Evolutionary conservation across 2,113 vertebrate species (phyloP), one percentile per base, ranked within the genome.

Genomic region (Panthera tigris): DNA sequence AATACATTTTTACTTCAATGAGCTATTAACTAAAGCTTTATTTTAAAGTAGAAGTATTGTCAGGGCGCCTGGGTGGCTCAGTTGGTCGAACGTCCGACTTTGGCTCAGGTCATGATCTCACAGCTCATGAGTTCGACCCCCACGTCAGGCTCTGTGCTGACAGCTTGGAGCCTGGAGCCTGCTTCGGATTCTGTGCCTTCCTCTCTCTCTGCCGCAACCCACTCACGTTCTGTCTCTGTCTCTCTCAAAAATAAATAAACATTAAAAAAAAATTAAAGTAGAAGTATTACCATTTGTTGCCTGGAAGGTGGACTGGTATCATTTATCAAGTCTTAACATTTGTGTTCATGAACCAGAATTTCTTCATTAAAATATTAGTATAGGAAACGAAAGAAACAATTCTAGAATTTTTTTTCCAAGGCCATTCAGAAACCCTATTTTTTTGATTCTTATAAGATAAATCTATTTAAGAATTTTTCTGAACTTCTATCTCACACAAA

Each of bases 391-490:
- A 78, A 82, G 10, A 29, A 41, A 87, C 52, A 78, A 25, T 55
- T 55, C 19, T 66, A 73, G 81, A 97, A 52, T 61, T 90, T 82
- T 6, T 83, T 90, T 81, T 84, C 18, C 52, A 91, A 87, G 6
- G 8, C 79, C 73, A 74, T 86, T 93, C 81, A 48, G 85, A 95
- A 96, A 79, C 1, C 3, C 0, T 78, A 57, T 83, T 61, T 88
- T 93, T 78, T 48, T 19, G 25, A 15, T 95, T 94, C 80, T 73
- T 39, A 41, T 19, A 73, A 93, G 18, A 76, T 66, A 61, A 85
- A 81, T 25, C 45, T 52, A 78, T 80, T 65, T 94, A 89, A 90
- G 55, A 61, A 90, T 95, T 91, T 95, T n/a, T 87, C 61, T 82
- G 48, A 91, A 80, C 4, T 41, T 76, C 41, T 15, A 39, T 73